Base-by-base conservation (phyloP, 2,797 vertebrate genomes). In the Phaenicophaeus curvirostris region DNA sequence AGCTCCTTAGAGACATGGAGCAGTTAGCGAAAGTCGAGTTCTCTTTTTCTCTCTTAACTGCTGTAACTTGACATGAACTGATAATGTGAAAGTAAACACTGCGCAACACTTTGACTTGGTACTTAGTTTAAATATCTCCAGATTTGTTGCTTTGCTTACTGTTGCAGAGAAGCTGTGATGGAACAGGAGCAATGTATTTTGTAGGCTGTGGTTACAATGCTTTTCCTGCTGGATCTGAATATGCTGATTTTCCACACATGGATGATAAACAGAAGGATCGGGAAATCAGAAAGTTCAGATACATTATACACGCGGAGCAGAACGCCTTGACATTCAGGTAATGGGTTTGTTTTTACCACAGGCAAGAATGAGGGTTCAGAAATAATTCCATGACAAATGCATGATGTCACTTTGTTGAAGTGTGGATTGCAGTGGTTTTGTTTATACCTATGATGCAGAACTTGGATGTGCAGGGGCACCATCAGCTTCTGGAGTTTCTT, bases 281-380 rank as follows among this genome's bases (percentile, higher is more conserved):
- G 46, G 98, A 98, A 95, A 98, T 98, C 93, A 98, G 99, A 76
- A 99, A 99, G 91, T 99, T 99, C 97, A 97, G 99, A 97, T 99
- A 99, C 97, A 99, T 99, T 24, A 93, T 99, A 82, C 99, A 99
- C 10, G 99, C 99, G 0, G 99, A 99, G 95, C 99, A 99, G 98
- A 99, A 99, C 13, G 99, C 99, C 50, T 97, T 99, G 96, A 99
- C 98, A 4, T 99, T 99, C 98, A 99, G 99, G 99, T 99, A 98
- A 95, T 57, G 73, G 39, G 15, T 62, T 95, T 48, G 3, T 46
- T 85, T 82, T 85, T 42, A 20, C 44, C 44, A n/a, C 41, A 2
- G 30, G 44, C 51, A 33, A 73, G n/a, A 80, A 54, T 27, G 28
- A 87, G 39, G 31, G 20, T 59, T 82, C 17, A 31, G 72, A 84